Evolutionary conservation across 1,140 invertebrate species (phyloP).

Genomic region (Drosophila navojoa): DNA sequence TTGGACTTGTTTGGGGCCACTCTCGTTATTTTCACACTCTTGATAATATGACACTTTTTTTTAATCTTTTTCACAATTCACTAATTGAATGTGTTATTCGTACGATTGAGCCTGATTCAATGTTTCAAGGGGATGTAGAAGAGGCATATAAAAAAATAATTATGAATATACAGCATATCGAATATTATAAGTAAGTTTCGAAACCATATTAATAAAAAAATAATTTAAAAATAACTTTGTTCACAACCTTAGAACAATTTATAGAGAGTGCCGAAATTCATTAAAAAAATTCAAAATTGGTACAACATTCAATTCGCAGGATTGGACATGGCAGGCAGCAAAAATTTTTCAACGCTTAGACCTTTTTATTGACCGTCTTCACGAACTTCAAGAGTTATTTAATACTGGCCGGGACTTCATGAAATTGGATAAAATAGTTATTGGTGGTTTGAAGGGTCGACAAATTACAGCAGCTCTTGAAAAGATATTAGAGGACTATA

Average conservation of each 20-base stretch:
- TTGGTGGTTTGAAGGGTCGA: constrained; percentile 89
- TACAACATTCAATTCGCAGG: constrained; percentile 82
- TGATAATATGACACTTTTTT: constrained; percentile 89
- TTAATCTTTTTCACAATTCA: constrained; percentile 89
- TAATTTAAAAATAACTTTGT: neutral
- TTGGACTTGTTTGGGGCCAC: constrained; percentile 93
- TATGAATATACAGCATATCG: constrained; percentile 83
- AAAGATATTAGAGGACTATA: constrained; percentile 88
- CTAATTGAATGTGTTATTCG: constrained; percentile 86
- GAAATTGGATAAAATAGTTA: constrained; percentile 92
- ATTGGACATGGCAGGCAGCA: constrained; percentile 89
- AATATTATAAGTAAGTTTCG: constrained; percentile 78
- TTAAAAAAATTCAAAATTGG: constrained; percentile 82
- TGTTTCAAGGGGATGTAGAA: constrained; percentile 88
- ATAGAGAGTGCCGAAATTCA: constrained; percentile 85
- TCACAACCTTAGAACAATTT: constrained; percentile 76
- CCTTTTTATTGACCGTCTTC: constrained; percentile 86
- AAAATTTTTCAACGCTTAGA: constrained; percentile 88
- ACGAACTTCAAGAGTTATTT: constrained; percentile 86
- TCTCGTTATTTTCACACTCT: constrained; percentile 92
- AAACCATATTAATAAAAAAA: too few species aligned
- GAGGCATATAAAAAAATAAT: constrained; percentile 85
- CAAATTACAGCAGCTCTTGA: constrained; percentile 84
- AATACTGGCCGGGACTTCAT: constrained; percentile 89
- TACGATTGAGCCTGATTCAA: constrained; percentile 85